Conservation (phyloP, 2,888 invertebrate genomes). For the Apotomis turbidana region DNA sequence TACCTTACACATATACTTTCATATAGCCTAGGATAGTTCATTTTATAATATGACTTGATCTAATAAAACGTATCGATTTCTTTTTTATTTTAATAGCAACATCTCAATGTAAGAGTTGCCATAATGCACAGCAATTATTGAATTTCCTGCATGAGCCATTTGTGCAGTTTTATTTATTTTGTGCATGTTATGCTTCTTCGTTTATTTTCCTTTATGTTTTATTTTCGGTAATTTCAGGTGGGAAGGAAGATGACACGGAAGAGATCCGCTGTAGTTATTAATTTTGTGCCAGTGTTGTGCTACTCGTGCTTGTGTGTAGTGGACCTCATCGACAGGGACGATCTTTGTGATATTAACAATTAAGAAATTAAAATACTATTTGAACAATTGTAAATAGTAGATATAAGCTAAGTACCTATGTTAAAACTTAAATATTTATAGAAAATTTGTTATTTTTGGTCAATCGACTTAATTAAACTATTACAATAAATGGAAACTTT, state of each 20-base stretch:
- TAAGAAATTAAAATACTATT: conserved; percentile 67
- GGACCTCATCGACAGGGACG: conserved; percentile 73
- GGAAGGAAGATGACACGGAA: conserved; percentile 78
- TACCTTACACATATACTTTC: no score
- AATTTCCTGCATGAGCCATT: conserved; percentile 46
- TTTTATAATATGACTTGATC: no score
- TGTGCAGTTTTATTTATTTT: conserved; percentile 50
- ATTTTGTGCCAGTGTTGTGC: conserved; percentile 66
- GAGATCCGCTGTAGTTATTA: conserved; percentile 75
- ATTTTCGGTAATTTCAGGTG: conserved; percentile 80
- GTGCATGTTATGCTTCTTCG: conserved; percentile 39
- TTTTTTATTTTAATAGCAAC: no score
- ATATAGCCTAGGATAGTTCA: no score
- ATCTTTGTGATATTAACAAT: conserved; percentile 80
- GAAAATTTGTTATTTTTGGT: conserved; percentile 66
- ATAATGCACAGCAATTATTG: conserved; percentile 8
- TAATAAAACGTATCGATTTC: no score
- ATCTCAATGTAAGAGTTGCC: no score
- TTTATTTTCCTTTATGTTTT: conserved; percentile 66
- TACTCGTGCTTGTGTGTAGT: conserved; percentile 56
- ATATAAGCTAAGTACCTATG: conserved; percentile 59
- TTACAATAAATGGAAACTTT: neutral
- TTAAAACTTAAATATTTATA: conserved; percentile 68
- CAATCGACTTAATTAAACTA: conserved; percentile 54
- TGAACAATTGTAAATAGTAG: conserved; percentile 75